phyloP scores from a whole-genome alignment of 2,113 vertebrate species.

The Bubo scandiacus region DNA sequence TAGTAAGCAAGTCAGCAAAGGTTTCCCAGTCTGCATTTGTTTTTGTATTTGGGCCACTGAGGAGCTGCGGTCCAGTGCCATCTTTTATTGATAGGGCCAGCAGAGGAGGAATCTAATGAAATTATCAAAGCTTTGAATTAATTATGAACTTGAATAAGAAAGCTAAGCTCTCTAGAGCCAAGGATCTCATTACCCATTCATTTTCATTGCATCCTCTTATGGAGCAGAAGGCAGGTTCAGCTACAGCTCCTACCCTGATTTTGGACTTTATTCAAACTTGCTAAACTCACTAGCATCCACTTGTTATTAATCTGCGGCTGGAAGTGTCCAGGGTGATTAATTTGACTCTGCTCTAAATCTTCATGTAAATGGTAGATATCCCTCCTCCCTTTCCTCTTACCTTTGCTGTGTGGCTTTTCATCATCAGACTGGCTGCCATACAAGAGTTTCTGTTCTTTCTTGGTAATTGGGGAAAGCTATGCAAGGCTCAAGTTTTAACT shows the following conservation, averaged over 20 bases:
- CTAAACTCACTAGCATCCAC: constrained; percentile 48
- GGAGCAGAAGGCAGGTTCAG: constrained; percentile 84
- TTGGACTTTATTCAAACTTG: constrained; percentile 89
- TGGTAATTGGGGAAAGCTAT: constrained; percentile 48
- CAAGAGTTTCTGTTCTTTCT: constrained; percentile 54
- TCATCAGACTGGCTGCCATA: constrained; percentile 44
- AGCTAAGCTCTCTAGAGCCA: constrained; percentile 87
- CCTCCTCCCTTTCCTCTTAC: background rate
- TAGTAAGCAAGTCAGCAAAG: constrained; percentile 65
- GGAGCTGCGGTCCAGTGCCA: constrained; percentile 85
- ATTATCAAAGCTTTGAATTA: constrained; percentile 99
- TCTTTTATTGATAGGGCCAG: constrained; percentile 96
- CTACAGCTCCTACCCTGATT: constrained; percentile 76
- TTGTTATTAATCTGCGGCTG: constrained; percentile 43
- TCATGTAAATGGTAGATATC: constrained; percentile 14
- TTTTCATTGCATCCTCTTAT: constrained; percentile 87
- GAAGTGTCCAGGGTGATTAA: constrained; percentile 71
- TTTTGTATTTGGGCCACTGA: constrained; percentile 75
- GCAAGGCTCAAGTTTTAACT: constrained; percentile 52
- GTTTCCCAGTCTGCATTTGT: constrained; percentile 65
- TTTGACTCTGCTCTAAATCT: constrained; percentile 47
- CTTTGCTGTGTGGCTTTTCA: constrained; percentile 13
- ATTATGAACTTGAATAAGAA: constrained; percentile 98
- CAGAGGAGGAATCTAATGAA: constrained; percentile 91
- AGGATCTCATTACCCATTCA: constrained; percentile 92